Base-by-base conservation (phyloP, 2,113 vertebrate species). In the Poeciliopsis occidentalis region DNA sequence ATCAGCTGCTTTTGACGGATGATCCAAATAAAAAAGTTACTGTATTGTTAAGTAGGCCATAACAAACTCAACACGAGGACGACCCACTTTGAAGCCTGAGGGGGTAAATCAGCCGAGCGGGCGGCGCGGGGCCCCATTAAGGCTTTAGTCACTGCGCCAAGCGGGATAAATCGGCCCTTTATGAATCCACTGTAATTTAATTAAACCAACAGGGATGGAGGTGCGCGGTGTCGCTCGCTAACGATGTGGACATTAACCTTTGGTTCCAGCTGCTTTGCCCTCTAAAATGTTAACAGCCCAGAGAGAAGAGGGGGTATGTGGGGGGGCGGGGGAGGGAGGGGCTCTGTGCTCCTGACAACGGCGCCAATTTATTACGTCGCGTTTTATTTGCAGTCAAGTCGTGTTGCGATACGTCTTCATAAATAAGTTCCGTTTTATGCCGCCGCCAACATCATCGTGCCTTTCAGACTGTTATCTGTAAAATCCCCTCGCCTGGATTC, bases 231-330 rank as follows among this genome's bases (percentile, higher is more conserved):
- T 80, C 70, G 64, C 79, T 89, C 79, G 80, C 87, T 91, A 90
- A 93, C 91, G 85, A 78, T 60, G 75, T 71, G 88, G 85, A 87
- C 87, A 91, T 90, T 92, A 92, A 92, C 91, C 92, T 92, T 89
- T 89, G 77, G 73, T 82, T 84, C 71, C 80, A 76, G 85, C 86
- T 83, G 80, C 81, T 81, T 87, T 77, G 83, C 81, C 85, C 85
- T 87, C 87, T 81, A 83, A 88, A 87, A 92, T 78, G 83, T 83
- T 89, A 88, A 90, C 83, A 85, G 83, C 82, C 39, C 8, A 19
- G n/a, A 60, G 79, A 34, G 66, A 67, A 47, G n/a, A 0, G 30
- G 3, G 0, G 54, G 63, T 27, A 1, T 27, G 27, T 27, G n/a
- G 0, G 12, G 3, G n/a, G n/a, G n/a, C n/a, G n/a, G n/a, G n/a